Evolutionary conservation across 2,797 vertebrate genomes (phyloP).

Genomic region (Danio albolineatus): DNA sequence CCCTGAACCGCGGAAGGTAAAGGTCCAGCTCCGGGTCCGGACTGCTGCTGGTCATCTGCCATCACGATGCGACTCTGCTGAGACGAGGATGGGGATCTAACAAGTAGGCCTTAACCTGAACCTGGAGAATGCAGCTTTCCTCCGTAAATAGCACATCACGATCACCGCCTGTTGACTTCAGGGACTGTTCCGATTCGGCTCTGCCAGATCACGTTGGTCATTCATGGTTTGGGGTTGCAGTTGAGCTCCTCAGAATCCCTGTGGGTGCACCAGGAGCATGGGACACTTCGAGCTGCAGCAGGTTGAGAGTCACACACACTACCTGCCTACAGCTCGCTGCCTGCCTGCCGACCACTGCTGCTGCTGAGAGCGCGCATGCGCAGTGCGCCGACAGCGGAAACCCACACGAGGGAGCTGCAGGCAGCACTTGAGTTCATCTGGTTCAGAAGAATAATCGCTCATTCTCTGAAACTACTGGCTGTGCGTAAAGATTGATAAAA

Average conservation of each 20-base stretch:
- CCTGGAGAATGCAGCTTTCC: conserved; percentile 75
- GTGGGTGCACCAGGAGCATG: conserved; percentile 40
- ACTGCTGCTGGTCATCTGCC: conserved; percentile 85
- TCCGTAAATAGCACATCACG: conserved; percentile 79
- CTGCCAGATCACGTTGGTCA: conserved; percentile 29
- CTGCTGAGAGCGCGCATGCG: conserved; percentile 74
- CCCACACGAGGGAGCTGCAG: conserved; percentile 9
- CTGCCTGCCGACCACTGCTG: conserved; percentile 65
- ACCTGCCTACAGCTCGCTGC: conserved; percentile 39
- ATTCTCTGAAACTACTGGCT: background rate
- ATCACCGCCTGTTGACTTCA: conserved; percentile 64
- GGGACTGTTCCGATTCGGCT: conserved; percentile 43
- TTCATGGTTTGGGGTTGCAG: conserved; percentile 49
- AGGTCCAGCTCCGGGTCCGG: conserved; percentile 76
- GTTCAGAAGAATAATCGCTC: background rate
- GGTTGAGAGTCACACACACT: conserved; percentile 56
- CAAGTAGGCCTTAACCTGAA: conserved; percentile 82
- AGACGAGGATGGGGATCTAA: conserved; percentile 54
- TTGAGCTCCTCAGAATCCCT: conserved; percentile 34
- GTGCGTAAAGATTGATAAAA: background rate
- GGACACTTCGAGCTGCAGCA: conserved; percentile 55
- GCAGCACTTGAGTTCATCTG: background rate
- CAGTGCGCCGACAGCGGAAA: conserved; percentile 49
- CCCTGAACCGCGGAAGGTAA: conserved; percentile 87
- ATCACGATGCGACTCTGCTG: conserved; percentile 73